A percentile compares a stretch with the other conserved stretches of the same genome.
Evolutionary conservation across 2,113 vertebrate species (phyloP).

Genomic region (Vidua chalybeata): DNA sequence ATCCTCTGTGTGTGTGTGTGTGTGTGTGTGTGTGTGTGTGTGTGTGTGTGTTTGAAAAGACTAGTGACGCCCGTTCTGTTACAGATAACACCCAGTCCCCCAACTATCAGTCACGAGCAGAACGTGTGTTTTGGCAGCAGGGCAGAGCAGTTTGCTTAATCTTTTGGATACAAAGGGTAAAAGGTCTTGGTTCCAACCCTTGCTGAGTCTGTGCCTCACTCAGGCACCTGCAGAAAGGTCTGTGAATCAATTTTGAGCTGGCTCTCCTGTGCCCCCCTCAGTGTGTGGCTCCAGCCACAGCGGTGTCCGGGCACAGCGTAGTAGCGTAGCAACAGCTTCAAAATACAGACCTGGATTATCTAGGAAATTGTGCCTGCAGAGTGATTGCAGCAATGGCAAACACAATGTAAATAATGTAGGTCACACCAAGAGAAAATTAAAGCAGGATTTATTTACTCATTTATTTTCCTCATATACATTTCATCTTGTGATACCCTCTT

Average conservation of each 20-base stretch:
- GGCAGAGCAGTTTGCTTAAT: neutral
- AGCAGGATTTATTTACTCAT: neutral
- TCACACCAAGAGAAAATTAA: neutral
- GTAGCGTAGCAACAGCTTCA: slow-evolving; percentile 55
- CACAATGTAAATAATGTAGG: neutral
- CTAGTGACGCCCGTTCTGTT: neutral
- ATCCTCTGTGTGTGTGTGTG: too few species aligned
- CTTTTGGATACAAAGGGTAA: neutral
- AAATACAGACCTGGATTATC: slow-evolving; percentile 7
- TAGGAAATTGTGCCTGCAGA: slow-evolving; percentile 20
- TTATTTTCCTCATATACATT: neutral
- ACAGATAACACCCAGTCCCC: neutral
- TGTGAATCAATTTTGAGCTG: neutral
- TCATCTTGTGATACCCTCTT: neutral
- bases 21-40: too few species aligned
- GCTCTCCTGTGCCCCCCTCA: neutral
- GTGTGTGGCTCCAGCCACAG: neutral
- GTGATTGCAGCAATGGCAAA: slow-evolving; percentile 11
- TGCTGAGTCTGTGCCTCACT: neutral
- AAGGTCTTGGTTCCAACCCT: neutral
- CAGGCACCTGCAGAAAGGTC: neutral
- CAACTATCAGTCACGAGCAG: neutral
- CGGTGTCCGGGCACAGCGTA: neutral
- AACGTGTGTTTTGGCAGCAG: neutral
- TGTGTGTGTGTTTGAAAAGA: neutral